Evolutionary conservation across 92 coral and sea anemone species (phyloP).

Genomic region (Scolanthus callimorphus): DNA sequence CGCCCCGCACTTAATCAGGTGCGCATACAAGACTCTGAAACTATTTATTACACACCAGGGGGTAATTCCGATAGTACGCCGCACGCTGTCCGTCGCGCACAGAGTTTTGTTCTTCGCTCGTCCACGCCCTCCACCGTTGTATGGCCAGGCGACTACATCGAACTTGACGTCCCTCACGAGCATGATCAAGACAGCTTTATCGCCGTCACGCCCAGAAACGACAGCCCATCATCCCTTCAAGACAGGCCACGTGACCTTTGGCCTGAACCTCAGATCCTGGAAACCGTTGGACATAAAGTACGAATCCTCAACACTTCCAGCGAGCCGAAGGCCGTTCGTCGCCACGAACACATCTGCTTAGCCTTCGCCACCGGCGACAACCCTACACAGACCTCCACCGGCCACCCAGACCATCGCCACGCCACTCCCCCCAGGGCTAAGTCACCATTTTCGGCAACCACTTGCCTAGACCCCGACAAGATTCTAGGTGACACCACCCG

Average conservation of each 20-base stretch:
- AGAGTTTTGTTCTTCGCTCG: constrained; percentile 28
- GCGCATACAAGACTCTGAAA: constrained; percentile 32
- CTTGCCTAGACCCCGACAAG: too few species aligned
- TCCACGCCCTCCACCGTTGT: constrained; percentile 37
- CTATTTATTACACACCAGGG: constrained; percentile 13
- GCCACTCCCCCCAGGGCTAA: too few species aligned
- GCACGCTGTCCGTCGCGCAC: constrained; percentile 16
- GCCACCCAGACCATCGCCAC: too few species aligned
- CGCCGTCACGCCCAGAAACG: constrained; percentile 38
- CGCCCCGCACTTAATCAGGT: constrained; percentile 47
- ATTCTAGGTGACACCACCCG: too few species aligned
- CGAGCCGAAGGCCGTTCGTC: too few species aligned
- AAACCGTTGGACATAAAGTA: too few species aligned
- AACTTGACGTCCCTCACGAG: constrained; percentile 43
- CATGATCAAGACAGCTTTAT: constrained; percentile 20
- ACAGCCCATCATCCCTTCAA: constrained; percentile 3
- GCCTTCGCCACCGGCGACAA: too few species aligned
- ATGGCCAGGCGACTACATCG: constrained; percentile 59
- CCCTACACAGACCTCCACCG: too few species aligned
- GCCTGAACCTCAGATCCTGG: constrained; percentile 58
- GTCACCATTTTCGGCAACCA: too few species aligned
- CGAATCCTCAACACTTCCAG: too few species aligned
- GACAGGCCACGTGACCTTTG: constrained; percentile 18
- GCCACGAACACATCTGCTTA: too few species aligned
- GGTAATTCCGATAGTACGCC: neutral